Percentiles rank a stretch among this genome's conserved stretches.
Conservation (phyloP, 2,113 vertebrate genomes). For the Oenanthe oenanthe region DNA sequence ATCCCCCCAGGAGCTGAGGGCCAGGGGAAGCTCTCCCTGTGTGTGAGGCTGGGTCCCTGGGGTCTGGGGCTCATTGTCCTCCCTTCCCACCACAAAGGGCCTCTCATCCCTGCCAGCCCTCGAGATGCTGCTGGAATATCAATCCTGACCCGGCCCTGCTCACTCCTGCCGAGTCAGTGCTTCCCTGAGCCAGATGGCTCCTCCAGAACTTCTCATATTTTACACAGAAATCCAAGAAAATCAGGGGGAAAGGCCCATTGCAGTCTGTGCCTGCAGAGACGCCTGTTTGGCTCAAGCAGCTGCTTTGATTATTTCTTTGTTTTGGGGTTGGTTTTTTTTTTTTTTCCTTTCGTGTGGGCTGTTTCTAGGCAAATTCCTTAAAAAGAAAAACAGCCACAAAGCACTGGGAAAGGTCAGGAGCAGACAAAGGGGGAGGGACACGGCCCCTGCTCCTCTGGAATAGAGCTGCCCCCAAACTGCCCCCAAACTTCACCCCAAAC, state of each 20-base stretch:
- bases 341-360: background rate
- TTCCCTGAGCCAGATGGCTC: constrained; percentile 13
- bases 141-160: background rate
- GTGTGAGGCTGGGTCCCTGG: background rate
- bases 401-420: constrained; percentile 53
- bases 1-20: rapidly evolving
- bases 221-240: background rate
- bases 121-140: constrained; percentile 55
- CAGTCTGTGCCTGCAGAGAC: background rate
- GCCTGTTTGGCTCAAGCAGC: background rate
- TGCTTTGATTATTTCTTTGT: background rate
- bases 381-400: background rate
- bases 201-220: background rate
- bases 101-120: background rate
- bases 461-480: background rate
- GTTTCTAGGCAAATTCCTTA: constrained; percentile 45
- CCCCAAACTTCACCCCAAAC: background rate
- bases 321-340: background rate
- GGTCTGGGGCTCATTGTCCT: background rate
- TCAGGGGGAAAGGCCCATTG: rapidly evolving
- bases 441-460: background rate
- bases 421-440: constrained; percentile 28
- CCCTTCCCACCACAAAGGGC: constrained; percentile 20
- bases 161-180: background rate
- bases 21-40: background rate